These are phyloP conservation scores for Drosophila subpulchrella DNA, from an alignment of 1,140 invertebrate species.

Conservation along the genomic window DNA sequence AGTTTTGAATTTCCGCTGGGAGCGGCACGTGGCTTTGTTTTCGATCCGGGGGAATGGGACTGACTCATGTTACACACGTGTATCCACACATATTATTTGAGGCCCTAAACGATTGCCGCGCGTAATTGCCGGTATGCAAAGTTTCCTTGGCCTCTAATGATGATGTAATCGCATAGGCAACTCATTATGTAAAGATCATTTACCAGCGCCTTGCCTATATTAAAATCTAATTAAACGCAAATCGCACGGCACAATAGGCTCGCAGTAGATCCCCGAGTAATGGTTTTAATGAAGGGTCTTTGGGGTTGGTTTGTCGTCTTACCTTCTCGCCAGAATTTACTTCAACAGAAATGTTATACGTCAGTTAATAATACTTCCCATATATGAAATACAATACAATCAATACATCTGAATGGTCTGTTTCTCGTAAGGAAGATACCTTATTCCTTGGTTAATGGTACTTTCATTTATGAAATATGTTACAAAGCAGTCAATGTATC, in stretches of 20 bases:
- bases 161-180: slow-evolving; percentile 61
- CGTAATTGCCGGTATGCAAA: slow-evolving; percentile 50
- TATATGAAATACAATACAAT: background rate
- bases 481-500: background rate
- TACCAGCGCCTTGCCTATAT: slow-evolving; percentile 46
- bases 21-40: slow-evolving; percentile 65
- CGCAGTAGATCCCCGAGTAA: slow-evolving; percentile 18
- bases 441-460: background rate
- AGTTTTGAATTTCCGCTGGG: slow-evolving; percentile 67
- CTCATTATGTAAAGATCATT: slow-evolving; percentile 63
- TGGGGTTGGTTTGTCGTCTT: background rate
- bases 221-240: slow-evolving; percentile 74
- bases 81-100: slow-evolving; percentile 40
- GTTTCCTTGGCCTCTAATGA: slow-evolving; percentile 59
- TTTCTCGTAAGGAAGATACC: background rate
- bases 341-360: background rate
- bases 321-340: background rate
- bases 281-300: slow-evolving; percentile 26
- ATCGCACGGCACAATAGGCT: slow-evolving; percentile 13
- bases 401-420: too few relatives aligned
- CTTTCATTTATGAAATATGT: background rate
- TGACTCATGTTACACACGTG: slow-evolving; percentile 58
- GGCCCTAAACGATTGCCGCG: slow-evolving; percentile 49
- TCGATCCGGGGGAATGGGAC: slow-evolving; percentile 30
- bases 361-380: background rate